A percentile compares a stretch with the other conserved stretches of the same genome.
Conservation (phyloP, 2,888 invertebrate genomes). For the Lasioglossum leucozonium region DNA sequence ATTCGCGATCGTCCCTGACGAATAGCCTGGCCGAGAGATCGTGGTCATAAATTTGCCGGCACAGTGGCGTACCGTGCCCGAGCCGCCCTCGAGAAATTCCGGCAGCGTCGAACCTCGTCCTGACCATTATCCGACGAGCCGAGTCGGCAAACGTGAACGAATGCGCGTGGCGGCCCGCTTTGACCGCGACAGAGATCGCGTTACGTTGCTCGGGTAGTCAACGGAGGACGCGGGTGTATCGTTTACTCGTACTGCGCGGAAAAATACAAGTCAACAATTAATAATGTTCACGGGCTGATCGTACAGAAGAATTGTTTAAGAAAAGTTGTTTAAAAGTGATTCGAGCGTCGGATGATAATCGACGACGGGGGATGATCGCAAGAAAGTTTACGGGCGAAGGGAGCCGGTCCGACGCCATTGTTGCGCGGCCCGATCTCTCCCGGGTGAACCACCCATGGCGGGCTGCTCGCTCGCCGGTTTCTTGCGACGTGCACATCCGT, state of each 20-base stretch:
- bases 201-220: background rate
- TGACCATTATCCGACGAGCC: background rate
- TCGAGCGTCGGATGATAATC: background rate
- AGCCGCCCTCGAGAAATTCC: conserved; percentile 11
- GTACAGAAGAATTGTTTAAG: too few relatives aligned
- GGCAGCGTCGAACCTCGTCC: background rate
- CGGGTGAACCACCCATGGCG: conserved; percentile 24
- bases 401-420: conserved; percentile 37
- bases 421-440: conserved; percentile 28
- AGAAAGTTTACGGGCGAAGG: background rate
- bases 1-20: conserved; percentile 75
- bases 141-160: background rate
- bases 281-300: too few relatives aligned
- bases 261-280: too few relatives aligned
- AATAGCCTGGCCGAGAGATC: conserved; percentile 67
- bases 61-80: conserved; percentile 46
- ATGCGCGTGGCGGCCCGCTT: background rate
- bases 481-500: conserved; percentile 18
- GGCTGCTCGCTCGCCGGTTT: conserved; percentile 5
- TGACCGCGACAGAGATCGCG: background rate
- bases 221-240: background rate
- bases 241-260: too few relatives aligned
- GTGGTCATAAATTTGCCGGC: conserved; percentile 72
- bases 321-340: too few relatives aligned
- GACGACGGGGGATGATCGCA: background rate